Percentiles rank a stretch among this genome's conserved stretches.
These are phyloP conservation scores for Latheticus oryzae DNA, from an alignment of 2,888 invertebrate species.

Conservation along the genomic window DNA sequence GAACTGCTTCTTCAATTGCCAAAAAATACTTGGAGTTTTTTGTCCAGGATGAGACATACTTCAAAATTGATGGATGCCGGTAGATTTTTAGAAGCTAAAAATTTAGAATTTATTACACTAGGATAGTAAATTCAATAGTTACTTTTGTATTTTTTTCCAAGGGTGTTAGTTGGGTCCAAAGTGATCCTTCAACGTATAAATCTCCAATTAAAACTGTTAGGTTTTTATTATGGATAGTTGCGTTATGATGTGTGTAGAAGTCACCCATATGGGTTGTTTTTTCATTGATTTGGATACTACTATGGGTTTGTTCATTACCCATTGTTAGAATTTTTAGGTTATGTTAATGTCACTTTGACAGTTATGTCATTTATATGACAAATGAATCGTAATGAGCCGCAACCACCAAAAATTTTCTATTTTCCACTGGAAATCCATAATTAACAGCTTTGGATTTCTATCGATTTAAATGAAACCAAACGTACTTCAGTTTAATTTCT, in stretches of 20 bases:
- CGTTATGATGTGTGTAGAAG: constrained; percentile 80
- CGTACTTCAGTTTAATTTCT: no score
- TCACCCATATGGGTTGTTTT: constrained; percentile 82
- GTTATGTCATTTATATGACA: no score
- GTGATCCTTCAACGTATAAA: constrained; percentile 72
- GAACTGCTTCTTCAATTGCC: constrained; percentile 85
- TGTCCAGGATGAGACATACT: constrained; percentile 84
- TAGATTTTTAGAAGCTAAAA: constrained; percentile 84
- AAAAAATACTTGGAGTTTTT: constrained; percentile 80
- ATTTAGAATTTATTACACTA: constrained; percentile 6
- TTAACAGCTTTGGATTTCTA: no score
- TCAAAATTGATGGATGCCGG: constrained; percentile 87
- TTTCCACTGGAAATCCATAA: no score
- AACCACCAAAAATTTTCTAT: no score
- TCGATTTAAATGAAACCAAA: no score
- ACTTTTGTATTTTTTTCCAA: constrained; percentile 84
- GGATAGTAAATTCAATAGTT: constrained; percentile 1
- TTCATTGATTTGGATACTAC: constrained; percentile 79
- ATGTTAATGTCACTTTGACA: no score
- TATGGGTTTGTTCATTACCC: constrained; percentile 81
- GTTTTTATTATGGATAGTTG: constrained; percentile 71
- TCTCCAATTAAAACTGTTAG: constrained; percentile 84
- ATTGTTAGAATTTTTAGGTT: no score
- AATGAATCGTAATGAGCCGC: no score
- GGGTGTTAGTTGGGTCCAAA: constrained; percentile 76